phyloP scores from a whole-genome alignment of 2,888 invertebrate species.

The Scotopteryx bipunctaria region DNA sequence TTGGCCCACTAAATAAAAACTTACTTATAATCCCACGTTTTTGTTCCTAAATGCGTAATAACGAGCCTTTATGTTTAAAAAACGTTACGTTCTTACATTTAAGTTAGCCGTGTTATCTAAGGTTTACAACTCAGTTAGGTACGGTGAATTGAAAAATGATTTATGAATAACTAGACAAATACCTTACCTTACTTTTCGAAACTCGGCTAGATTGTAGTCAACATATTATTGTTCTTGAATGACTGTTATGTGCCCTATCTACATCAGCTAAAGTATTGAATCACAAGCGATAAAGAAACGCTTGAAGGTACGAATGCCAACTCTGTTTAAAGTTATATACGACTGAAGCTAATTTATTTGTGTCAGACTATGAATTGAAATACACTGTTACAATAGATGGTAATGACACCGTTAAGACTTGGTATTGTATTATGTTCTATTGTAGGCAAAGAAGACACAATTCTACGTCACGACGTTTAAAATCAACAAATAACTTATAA shows the following conservation, averaged over 20 bases:
- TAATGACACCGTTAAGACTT: not conserved
- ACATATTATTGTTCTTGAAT: conserved; percentile 9
- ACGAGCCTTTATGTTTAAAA: too few species aligned
- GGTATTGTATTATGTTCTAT: not conserved
- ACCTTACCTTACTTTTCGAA: too few species aligned
- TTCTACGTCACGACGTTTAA: not conserved
- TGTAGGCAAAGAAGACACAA: not conserved
- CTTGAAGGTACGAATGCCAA: not conserved
- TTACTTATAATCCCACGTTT: too few species aligned
- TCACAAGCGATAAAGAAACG: conserved; percentile 29
- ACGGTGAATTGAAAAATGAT: too few species aligned
- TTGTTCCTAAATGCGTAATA: too few species aligned
- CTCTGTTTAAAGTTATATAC: conserved; percentile 27
- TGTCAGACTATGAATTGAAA: conserved; percentile 6
- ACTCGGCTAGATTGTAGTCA: not conserved
- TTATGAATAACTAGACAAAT: too few species aligned
- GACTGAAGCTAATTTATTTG: conserved; percentile 34
- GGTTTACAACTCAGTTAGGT: too few species aligned
- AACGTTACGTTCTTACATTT: too few species aligned
- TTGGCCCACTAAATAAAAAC: too few species aligned
- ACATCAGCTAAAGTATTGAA: conserved; percentile 32
- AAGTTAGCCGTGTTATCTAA: too few species aligned
- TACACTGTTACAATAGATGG: not conserved
- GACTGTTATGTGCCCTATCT: conserved; percentile 49
- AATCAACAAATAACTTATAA: not conserved